phyloP scores from a whole-genome alignment of 1,140 invertebrate species.

The Drosophila ogumai region DNA sequence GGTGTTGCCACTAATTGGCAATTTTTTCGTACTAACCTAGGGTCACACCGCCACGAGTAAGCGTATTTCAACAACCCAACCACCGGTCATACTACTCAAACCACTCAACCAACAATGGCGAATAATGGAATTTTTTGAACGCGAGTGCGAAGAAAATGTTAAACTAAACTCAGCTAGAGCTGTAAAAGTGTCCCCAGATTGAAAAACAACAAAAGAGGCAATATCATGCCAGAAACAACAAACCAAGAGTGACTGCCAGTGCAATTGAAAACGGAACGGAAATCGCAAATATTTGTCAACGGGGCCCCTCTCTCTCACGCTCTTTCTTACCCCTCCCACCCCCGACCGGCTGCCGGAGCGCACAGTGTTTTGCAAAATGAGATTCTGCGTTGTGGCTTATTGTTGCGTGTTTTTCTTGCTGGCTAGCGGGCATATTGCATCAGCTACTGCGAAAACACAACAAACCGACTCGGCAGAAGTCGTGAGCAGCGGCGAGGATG shows the following conservation, averaged over 20 bases:
- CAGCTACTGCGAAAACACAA: slow-evolving; percentile 56
- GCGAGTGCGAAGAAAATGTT: slow-evolving; percentile 51
- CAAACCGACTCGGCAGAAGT: slow-evolving; percentile 76
- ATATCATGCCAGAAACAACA: slow-evolving; percentile 62
- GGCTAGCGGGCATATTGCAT: slow-evolving; percentile 73
- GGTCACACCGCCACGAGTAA: slow-evolving; percentile 3
- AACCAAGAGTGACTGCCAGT: slow-evolving; percentile 46
- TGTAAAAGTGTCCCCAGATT: slow-evolving; percentile 24
- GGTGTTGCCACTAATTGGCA: background rate
- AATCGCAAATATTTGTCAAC: slow-evolving; percentile 38
- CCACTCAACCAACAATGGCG: slow-evolving; percentile 61
- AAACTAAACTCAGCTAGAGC: slow-evolving; percentile 16
- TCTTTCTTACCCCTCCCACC: slow-evolving; percentile 18
- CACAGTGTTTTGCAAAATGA: slow-evolving; percentile 69
- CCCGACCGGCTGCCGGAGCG: slow-evolving; percentile 38
- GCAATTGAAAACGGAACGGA: slow-evolving; percentile 38
- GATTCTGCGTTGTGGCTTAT: slow-evolving; percentile 55
- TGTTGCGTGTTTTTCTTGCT: slow-evolving; percentile 76
- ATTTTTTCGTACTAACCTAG: background rate
- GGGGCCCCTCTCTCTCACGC: slow-evolving; percentile 14
- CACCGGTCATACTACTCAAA: slow-evolving; percentile 13
- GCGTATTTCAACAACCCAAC: slow-evolving; percentile 1
- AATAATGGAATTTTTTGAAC: slow-evolving; percentile 33
- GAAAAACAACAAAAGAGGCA: slow-evolving; percentile 13
- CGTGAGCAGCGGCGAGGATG: slow-evolving; percentile 66